phyloP scores from a whole-genome alignment of 2,888 invertebrate genomes.

The Oscheius myriophilus region DNA sequence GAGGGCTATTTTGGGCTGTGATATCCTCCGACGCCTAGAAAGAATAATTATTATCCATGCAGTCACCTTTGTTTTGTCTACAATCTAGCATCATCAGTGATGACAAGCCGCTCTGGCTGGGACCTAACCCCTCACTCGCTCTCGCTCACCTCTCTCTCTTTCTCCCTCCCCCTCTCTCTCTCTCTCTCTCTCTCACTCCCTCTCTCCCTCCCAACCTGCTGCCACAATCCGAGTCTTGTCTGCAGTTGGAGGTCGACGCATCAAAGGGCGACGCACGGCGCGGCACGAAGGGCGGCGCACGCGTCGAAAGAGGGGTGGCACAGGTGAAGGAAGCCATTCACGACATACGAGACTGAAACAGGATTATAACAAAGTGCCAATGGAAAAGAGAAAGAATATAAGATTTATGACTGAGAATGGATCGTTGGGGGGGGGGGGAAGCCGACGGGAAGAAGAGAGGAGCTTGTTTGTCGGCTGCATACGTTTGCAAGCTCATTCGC shows the following conservation, averaged over 20 bases:
- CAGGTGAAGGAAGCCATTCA: conserved; percentile 29
- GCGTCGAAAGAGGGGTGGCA: conserved; percentile 26
- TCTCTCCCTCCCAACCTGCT: conserved; percentile 50
- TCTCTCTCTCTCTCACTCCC: too few species aligned
- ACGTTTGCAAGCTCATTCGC: too few species aligned
- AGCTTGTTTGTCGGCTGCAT: too few species aligned
- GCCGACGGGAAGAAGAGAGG: not conserved
- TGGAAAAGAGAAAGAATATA: not conserved
- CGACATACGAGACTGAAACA: conserved; percentile 18
- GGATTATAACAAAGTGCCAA: not conserved
- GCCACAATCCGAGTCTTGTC: conserved; percentile 46
- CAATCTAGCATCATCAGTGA: too few species aligned
- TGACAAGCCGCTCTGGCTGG: too few species aligned
- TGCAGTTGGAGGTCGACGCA: conserved; percentile 23
- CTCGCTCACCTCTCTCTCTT: too few species aligned
- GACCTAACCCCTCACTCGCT: too few species aligned
- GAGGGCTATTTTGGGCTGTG: too few species aligned
- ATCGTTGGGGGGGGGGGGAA: not conserved
- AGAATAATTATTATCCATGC: too few species aligned
- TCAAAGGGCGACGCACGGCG: conserved; percentile 18
- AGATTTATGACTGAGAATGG: not conserved
- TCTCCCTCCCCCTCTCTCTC: too few species aligned
- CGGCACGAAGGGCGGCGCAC: conserved; percentile 29
- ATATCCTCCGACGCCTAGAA: too few species aligned
- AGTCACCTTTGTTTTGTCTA: too few species aligned